phyloP scores from a whole-genome alignment of 2,888 invertebrate genomes.

The Cremastobaeus sp. region DNA sequence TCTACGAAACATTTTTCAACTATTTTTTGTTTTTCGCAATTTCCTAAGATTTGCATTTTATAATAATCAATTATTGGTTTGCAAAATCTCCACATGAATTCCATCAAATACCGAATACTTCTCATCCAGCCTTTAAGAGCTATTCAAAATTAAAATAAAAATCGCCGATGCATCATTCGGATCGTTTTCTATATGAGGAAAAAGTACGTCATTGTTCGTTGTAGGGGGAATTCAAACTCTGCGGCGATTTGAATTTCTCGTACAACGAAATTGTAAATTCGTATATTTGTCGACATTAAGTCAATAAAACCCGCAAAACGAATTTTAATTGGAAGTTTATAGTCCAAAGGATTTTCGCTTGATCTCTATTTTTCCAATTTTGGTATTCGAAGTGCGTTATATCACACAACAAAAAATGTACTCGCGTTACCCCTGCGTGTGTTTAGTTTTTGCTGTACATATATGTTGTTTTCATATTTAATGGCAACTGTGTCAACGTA shows the following conservation, averaged over 20 bases:
- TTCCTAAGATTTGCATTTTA: no score
- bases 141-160: constrained; percentile 39
- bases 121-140: no score
- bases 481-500: constrained; percentile 8
- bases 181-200: constrained; percentile 10
- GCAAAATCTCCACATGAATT: no score
- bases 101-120: no score
- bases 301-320: constrained; percentile 49
- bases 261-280: constrained; percentile 45
- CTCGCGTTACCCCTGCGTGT: constrained; percentile 6
- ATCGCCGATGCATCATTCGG: constrained; percentile 5
- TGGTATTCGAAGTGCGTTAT: constrained; percentile 20
- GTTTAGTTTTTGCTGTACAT: constrained; percentile 39
- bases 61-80: no score
- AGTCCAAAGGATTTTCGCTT: constrained; percentile 41
- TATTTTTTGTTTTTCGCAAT: no score
- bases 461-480: constrained; percentile 16
- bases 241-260: constrained; percentile 24
- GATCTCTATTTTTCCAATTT: constrained; percentile 41
- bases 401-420: constrained; percentile 33
- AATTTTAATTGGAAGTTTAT: constrained; percentile 52
- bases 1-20: constrained; percentile 22
- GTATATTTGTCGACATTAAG: constrained; percentile 45
- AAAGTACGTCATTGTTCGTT: constrained; percentile 32
- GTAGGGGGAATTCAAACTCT: background rate